Base-by-base conservation (phyloP, 2,797 vertebrate genomes). In the Melanotaenia trifasciata region DNA sequence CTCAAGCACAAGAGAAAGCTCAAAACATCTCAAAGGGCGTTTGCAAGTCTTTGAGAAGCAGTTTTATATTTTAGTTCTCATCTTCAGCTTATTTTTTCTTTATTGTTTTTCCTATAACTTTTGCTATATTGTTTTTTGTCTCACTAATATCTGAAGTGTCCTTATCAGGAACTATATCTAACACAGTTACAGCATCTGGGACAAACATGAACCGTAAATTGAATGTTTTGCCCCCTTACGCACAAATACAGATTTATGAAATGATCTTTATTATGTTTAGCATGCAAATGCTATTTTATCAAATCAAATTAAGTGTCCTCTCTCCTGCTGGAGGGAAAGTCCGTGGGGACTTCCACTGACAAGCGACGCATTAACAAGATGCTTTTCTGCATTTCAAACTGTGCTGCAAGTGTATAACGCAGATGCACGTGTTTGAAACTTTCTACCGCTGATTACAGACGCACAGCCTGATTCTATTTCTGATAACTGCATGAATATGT, bases 291-390 rank as follows among this genome's bases (percentile, higher is more conserved):
- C 50, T 43, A 59, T 68, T 83, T 56, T 26, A 47, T 58, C 13
- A 66, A 70, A 78, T 83, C 56, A 36, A 59, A 80, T 84, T 51
- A 80, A 64, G 40, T 73, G 64, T 81, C 43, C 5, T 33, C 10
- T n/a, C 9, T 59, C 26, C n/a, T 20, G 13, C 64, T 59, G 13
- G 5, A 33, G 80, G 82, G 83, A 54, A 80, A 78, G 35, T 68
- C 70, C 74, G 8, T 1, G 69, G 80, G 78, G 70, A 81, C 56
- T 74, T 85, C 74, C 64, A 58, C 26, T 1, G 1, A 40, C 38
- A 60, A 63, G 35, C 45, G 0, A 30, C 12, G 0, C 73, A 70
- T 72, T 77, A 71, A 64, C 69, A 3, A 36, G 14, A 45, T 64
- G 33, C 59, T 75, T 30, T 8, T 3, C 54, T 50, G 40, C 32